Base-by-base conservation (phyloP, 2,113 vertebrate genomes). In the Nettapus auritus region DNA sequence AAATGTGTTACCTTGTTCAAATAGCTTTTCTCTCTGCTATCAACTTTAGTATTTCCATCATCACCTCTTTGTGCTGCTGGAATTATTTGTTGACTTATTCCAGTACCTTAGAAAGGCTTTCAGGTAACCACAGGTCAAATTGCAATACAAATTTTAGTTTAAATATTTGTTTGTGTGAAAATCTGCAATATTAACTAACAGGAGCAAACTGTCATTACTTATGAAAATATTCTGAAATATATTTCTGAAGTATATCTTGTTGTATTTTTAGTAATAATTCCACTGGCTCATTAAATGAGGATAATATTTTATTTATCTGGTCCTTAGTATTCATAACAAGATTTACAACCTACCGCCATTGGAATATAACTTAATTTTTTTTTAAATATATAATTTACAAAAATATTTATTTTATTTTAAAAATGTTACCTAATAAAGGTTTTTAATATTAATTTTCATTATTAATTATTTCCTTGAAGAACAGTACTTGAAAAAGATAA, bases 401-500 rank as follows among this genome's bases (percentile, higher is more conserved):
- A 48, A 48, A 48, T 11, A 48, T 46, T 46, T 46, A 46, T 46
- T 48, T 48, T 48, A 48, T 48, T 48, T 10, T 21, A 42, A 42
- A 42, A 42, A 6, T 46, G 20, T 48, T 48, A 48, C 46, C 46
- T 21, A 48, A 48, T 21, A 28, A 34, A 0, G 0, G 11, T 29
- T 78, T 82, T 68, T 64, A 36, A 53, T 29, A 86, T 48, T 91
- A 86, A 83, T 91, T 93, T 83, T 80, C 4, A 68, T 19, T 5
- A 94, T 84, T 89, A 55, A 76, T 93, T 95, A 79, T 94, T 96
- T 84, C 34, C 55, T 16, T 48, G 64, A 88, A 83, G 55, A 95
- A 60, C 22, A 82, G 46, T 52, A 25, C 40, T 86, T 84, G 28
- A 93, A 77, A 67, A 95, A 71, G 23, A 46, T 15, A 66, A 66